A percentile compares a stretch with the other conserved stretches of the same genome.
phyloP scores from a whole-genome alignment of 2,888 invertebrate species.

The Poecilobothrus nobilitatus region DNA sequence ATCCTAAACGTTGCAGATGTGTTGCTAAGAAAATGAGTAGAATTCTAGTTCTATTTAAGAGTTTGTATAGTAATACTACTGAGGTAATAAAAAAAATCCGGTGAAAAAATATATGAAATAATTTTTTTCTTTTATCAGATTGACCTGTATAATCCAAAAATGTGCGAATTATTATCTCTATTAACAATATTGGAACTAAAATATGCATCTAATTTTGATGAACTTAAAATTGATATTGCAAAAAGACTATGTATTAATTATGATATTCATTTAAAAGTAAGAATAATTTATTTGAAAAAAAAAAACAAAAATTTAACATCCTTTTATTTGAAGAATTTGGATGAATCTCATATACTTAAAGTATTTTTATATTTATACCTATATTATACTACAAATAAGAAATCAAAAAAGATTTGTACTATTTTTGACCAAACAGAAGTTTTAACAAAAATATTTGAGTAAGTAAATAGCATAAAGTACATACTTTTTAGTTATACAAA shows the following conservation, averaged over 20 bases:
- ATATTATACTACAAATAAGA: background rate
- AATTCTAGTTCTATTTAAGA: slow-evolving; percentile 14
- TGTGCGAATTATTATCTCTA: slow-evolving; percentile 14
- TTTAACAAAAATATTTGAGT: slow-evolving; percentile 15
- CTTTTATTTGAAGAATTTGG: slow-evolving; percentile 7
- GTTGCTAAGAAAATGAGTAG: slow-evolving; percentile 14
- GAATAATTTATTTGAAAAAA: background rate
- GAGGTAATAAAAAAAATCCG: slow-evolving; percentile 10
- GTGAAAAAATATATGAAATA: background rate
- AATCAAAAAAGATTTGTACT: background rate
- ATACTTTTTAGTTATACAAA: background rate
- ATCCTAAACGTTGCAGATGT: slow-evolving; percentile 13
- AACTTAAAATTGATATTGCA: slow-evolving; percentile 9
- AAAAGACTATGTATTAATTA: slow-evolving; percentile 16
- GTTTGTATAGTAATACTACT: slow-evolving; percentile 8
- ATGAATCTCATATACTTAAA: slow-evolving; percentile 11
- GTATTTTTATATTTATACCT: slow-evolving; percentile 9
- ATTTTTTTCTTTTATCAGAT: slow-evolving; percentile 1
- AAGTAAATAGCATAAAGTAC: background rate
- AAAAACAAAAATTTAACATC: background rate
- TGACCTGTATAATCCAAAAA: slow-evolving; percentile 12
- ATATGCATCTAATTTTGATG: slow-evolving; percentile 16
- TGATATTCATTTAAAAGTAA: slow-evolving; percentile 16
- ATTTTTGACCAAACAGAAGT: slow-evolving; percentile 14
- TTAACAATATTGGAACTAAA: slow-evolving; percentile 16